These are phyloP conservation scores for Latheticus oryzae DNA, from an alignment of 2,888 invertebrate species.

Conservation along the genomic window DNA sequence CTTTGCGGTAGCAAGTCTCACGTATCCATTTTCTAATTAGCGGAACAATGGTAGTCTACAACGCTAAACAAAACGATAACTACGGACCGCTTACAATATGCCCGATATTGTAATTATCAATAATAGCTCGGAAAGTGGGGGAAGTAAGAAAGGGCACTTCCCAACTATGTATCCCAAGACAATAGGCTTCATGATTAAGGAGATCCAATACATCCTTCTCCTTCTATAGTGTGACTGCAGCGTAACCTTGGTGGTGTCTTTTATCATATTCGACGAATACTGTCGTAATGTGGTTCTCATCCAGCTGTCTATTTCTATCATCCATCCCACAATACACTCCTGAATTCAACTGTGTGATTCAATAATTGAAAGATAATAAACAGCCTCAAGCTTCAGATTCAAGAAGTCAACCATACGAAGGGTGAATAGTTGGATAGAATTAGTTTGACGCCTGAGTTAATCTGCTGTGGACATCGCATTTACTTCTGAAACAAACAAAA, in stretches of 20 bases:
- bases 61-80: conserved; percentile 38
- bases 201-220: conserved; percentile 35
- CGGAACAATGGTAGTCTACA: conserved; percentile 32
- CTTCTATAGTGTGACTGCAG: conserved; percentile 26
- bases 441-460: conserved; percentile 28
- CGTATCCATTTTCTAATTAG: conserved; percentile 32
- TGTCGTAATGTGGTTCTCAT: conserved; percentile 28
- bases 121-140: conserved; percentile 11
- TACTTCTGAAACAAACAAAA: conserved; percentile 32
- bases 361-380: conserved; percentile 43
- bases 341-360: conserved; percentile 41
- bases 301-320: conserved; percentile 34
- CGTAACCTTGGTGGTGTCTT: conserved; percentile 29
- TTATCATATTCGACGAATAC: conserved; percentile 30
- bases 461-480: conserved; percentile 20
- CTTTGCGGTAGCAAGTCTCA: conserved; percentile 17
- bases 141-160: conserved; percentile 14
- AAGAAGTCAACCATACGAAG: conserved; percentile 35
- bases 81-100: conserved; percentile 29
- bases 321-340: conserved; percentile 25
- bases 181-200: conserved; percentile 40
- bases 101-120: conserved; percentile 41
- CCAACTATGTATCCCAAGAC: conserved; percentile 36
- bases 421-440: conserved; percentile 31
- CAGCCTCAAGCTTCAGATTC: conserved; percentile 32